Evolutionary conservation across 2,888 invertebrate genomes (phyloP).

Genomic region (Anthophora plumipes): DNA sequence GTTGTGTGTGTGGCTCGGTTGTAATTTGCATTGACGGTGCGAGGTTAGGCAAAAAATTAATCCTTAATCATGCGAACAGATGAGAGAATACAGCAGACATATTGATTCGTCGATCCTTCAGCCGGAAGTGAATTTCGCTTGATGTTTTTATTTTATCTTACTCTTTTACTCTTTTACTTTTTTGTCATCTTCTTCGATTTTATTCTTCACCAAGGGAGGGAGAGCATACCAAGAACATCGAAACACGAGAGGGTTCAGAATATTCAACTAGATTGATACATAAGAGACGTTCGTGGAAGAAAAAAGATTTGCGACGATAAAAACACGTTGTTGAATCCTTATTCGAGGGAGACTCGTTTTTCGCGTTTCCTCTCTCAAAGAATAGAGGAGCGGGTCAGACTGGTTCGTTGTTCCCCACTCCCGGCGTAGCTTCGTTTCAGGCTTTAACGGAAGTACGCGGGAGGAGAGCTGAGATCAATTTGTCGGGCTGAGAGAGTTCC

Average conservation of each 20-base stretch:
- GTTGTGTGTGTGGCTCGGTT: conserved; percentile 56
- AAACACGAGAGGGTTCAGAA: conserved; percentile 44
- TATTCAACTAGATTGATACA: conserved; percentile 42
- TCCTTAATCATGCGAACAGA: conserved; percentile 47
- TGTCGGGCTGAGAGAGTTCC: conserved; percentile 63
- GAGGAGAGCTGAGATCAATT: conserved; percentile 73
- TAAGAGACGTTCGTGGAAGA: conserved; percentile 65
- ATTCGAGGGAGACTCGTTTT: conserved; percentile 41
- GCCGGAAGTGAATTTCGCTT: neutral
- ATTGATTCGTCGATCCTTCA: conserved; percentile 28
- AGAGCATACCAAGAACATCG: conserved; percentile 43
- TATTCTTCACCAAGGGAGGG: conserved; percentile 22
- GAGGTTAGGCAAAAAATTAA: conserved; percentile 46
- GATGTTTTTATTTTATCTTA: conserved; percentile 5
- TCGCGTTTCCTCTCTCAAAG: conserved; percentile 48
- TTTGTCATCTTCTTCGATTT: conserved; percentile 12
- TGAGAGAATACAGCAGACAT: conserved; percentile 44
- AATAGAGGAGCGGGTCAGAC: conserved; percentile 63
- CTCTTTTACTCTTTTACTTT: too few species aligned
- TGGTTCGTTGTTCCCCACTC: conserved; percentile 70
- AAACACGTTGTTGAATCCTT: conserved; percentile 53
- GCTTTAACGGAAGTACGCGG: conserved; percentile 52
- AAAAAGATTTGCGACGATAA: conserved; percentile 57
- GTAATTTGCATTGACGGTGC: conserved; percentile 61
- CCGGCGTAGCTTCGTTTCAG: conserved; percentile 54